Base-by-base conservation (phyloP, 2,888 invertebrate species). In the Tipula unca region DNA sequence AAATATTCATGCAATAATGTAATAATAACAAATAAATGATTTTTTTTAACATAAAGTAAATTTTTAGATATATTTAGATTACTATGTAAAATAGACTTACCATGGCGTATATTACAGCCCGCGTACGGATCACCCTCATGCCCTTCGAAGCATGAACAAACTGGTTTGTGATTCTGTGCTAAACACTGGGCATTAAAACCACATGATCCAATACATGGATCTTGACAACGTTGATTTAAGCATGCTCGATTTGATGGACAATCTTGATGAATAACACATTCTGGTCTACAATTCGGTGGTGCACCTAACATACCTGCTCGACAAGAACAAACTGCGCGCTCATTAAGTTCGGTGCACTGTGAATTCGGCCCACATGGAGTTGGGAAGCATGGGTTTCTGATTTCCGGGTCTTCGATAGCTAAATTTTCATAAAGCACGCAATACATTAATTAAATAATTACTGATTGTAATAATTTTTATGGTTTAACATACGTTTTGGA, bases 51-150 rank as follows among this genome's bases (percentile, higher is more conserved):
- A 85, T 86, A 69, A 87, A 86, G 87, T 86, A 86, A 87, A 69
- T 69, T 3, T 25, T 10, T 25, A 25, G 10, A 69, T 8, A 25
- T 13, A n/a, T n/a, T n/a, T n/a, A n/a, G n/a, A n/a, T n/a, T n/a
- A n/a, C n/a, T n/a, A 87, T 86, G 85, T 84, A 54, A 86, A 86
- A 86, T 39, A 86, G 85, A 92, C 94, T 93, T 91, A 94, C 94
- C 90, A 90, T 92, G 92, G 87, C 91, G 91, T 88, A 92, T 90
- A 88, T 93, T 93, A 89, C 96, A 96, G 89, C 95, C 94, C 4
- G 94, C 93, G 90, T 96, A 95, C 36, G 96, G 96, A 92, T 96
- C 96, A 88, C 96, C 96, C 85, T 94, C 94, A 88, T 93, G 94
- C 86, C 93, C 94, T 83, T 92, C 92, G 87, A 94, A 92, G 89